Conservation (phyloP, 2,888 invertebrate genomes). For the Acanthopleura granulata region DNA sequence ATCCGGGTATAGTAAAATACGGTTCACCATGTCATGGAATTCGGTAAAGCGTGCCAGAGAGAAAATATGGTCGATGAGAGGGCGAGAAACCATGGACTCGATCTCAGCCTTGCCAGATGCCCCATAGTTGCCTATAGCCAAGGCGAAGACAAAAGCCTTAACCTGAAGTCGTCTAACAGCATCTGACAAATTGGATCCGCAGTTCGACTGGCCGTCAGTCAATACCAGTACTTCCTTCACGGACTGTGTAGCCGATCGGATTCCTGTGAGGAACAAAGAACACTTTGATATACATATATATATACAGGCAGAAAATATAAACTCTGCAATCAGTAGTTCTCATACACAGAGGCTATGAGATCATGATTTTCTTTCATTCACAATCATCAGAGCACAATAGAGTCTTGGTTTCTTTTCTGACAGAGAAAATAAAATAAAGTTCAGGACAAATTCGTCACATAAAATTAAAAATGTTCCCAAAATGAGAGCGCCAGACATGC, state of each 20-base stretch:
- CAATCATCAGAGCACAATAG: too few species aligned
- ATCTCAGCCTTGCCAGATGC: neutral
- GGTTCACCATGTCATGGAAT: neutral
- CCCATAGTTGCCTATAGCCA: neutral
- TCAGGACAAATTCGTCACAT: too few species aligned
- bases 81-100: neutral
- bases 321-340: too few species aligned
- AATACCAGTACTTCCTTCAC: neutral
- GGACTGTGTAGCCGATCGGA: neutral
- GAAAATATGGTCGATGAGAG: neutral
- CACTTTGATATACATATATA: too few species aligned
- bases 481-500: too few species aligned
- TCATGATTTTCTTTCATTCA: too few species aligned
- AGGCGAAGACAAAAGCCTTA: neutral
- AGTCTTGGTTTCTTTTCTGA: too few species aligned
- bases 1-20: neutral
- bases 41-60: neutral
- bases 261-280: neutral
- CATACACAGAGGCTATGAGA: too few species aligned
- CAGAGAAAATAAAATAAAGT: too few species aligned
- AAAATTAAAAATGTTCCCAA: too few species aligned
- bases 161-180: neutral
- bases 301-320: too few species aligned
- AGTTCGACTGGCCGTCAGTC: neutral
- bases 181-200: neutral